Evolutionary conservation across 1,140 invertebrate genomes (phyloP).

Genomic region (Cylas formicarius): DNA sequence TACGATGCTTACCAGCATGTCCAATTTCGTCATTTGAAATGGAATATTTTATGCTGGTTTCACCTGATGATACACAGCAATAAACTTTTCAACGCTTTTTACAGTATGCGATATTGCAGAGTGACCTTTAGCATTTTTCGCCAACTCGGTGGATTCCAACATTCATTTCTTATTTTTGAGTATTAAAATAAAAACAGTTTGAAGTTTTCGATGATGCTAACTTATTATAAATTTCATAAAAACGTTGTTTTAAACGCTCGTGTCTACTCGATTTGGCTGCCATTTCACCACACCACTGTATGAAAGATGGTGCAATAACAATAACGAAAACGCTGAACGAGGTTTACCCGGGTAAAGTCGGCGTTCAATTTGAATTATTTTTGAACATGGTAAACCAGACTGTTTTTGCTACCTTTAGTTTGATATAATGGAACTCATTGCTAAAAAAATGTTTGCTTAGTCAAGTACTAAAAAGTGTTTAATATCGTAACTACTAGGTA

Average conservation of each 20-base stretch:
- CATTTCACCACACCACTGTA: constrained; percentile 5
- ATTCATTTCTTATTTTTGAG: constrained; percentile 9
- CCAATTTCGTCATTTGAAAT: constrained; percentile 20
- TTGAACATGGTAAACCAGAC: no score
- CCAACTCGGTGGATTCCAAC: constrained; percentile 10
- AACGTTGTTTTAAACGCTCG: constrained; percentile 5
- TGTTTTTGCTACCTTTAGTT: no score
- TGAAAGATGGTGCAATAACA: not conserved
- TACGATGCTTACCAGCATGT: constrained; percentile 27
- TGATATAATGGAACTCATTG: no score
- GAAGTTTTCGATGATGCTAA: constrained; percentile 13
- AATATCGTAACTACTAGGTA: no score
- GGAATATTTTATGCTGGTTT: constrained; percentile 17
- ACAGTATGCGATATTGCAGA: constrained; percentile 11
- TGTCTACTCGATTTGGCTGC: constrained; percentile 4
- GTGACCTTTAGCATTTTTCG: constrained; percentile 8
- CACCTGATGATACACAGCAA: no score
- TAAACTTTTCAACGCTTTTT: no score
- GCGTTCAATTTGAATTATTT: constrained; percentile 5
- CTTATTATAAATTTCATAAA: constrained; percentile 12
- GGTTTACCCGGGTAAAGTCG: constrained; percentile 5
- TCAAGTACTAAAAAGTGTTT: no score
- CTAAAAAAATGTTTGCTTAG: no score
- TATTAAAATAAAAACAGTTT: constrained; percentile 14
- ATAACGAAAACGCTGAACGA: not conserved